These are phyloP conservation scores for Agonopterix arenella DNA, from an alignment of 2,888 invertebrate species.

Conservation along the genomic window DNA sequence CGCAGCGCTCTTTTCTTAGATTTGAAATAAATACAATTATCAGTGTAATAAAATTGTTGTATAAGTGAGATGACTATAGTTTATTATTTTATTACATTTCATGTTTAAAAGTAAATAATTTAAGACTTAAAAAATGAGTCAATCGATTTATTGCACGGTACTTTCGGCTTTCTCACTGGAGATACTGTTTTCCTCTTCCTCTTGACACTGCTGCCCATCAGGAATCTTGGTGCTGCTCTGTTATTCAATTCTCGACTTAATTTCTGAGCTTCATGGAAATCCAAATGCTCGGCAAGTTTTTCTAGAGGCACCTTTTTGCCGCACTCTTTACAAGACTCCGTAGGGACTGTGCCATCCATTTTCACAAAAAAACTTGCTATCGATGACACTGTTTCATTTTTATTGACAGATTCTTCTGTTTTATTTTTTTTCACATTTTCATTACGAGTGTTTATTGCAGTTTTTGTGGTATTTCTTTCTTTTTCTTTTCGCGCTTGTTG, in stretches of 20 bases:
- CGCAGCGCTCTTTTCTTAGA: no score
- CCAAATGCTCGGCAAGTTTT: slow-evolving; percentile 84
- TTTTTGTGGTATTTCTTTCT: slow-evolving; percentile 3
- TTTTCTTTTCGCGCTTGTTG: slow-evolving; percentile 37
- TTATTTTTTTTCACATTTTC: slow-evolving; percentile 5
- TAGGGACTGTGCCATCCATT: slow-evolving; percentile 42
- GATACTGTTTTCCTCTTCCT: slow-evolving; percentile 52
- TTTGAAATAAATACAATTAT: no score
- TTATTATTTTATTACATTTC: no score
- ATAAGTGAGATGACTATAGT: no score
- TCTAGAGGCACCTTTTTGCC: slow-evolving; percentile 75
- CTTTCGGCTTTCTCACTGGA: slow-evolving; percentile 51
- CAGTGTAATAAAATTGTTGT: no score
- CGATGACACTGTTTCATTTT: slow-evolving; percentile 35
- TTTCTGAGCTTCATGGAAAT: slow-evolving; percentile 90
- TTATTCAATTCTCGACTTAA: slow-evolving; percentile 82
- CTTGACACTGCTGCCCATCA: slow-evolving; percentile 34
- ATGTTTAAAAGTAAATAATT: no score
- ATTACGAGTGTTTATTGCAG: no score
- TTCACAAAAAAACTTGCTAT: slow-evolving; percentile 66
- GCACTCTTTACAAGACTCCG: slow-evolving; percentile 82
- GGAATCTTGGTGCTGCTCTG: slow-evolving; percentile 21
- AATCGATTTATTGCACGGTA: slow-evolving; percentile 51
- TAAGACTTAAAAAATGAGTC: slow-evolving; percentile 50
- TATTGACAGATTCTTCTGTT: slow-evolving; percentile 17